Evolutionary conservation across 1,140 invertebrate species (phyloP).

Genomic region (Trichonephila clavipes): DNA sequence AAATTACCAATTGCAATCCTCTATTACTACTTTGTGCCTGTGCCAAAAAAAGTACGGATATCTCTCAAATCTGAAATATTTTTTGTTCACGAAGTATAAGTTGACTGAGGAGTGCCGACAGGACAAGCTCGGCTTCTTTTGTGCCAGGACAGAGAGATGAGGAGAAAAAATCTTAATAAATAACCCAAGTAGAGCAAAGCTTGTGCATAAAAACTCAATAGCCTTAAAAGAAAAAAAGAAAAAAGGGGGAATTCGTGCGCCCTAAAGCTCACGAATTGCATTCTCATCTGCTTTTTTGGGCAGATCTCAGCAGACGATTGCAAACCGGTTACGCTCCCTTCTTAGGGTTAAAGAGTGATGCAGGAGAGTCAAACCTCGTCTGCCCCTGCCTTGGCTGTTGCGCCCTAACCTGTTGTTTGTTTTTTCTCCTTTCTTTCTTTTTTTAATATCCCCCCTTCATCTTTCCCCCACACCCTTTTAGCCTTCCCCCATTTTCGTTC

Average conservation of each 20-base stretch:
- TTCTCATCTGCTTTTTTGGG: conserved; percentile 28
- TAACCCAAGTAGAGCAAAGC: conserved; percentile 9
- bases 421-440: neutral
- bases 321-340: conserved; percentile 47
- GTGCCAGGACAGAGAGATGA: neutral
- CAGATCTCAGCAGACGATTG: conserved; percentile 47
- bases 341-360: conserved; percentile 32
- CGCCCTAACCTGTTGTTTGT: conserved; percentile 44
- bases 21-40: neutral
- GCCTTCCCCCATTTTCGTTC: neutral
- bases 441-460: neutral
- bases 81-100: neutral
- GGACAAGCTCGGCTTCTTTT: conserved; percentile 15
- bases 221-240: neutral
- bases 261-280: conserved; percentile 29
- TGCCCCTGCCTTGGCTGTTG: conserved; percentile 34
- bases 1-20: too few species aligned
- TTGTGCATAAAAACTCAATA: neutral
- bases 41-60: neutral
- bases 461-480: too few species aligned
- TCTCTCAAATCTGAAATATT: neutral
- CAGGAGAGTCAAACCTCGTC: neutral
- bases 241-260: neutral
- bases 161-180: neutral
- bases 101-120: neutral